These are phyloP conservation scores for Ylistrum balloti DNA, from an alignment of 1,140 invertebrate species.

Conservation along the genomic window DNA sequence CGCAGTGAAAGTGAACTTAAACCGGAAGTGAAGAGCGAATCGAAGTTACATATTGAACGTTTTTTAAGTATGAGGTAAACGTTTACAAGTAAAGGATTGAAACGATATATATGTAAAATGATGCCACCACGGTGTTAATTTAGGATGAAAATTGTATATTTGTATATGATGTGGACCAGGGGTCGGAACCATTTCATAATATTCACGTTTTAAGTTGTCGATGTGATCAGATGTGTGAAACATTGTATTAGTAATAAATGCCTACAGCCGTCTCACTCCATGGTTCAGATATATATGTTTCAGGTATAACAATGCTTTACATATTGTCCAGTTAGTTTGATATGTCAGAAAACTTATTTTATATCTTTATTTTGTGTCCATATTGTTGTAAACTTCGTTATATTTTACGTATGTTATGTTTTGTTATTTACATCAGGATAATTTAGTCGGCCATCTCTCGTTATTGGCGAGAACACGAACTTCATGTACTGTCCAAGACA, in stretches of 20 bases:
- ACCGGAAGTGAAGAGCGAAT: not conserved
- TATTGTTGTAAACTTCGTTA: not conserved
- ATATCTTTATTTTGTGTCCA: not conserved
- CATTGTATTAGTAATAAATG: too few relatives aligned
- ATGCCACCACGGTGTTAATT: too few relatives aligned
- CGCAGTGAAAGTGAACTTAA: not conserved
- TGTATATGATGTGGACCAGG: too few relatives aligned
- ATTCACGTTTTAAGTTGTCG: too few relatives aligned
- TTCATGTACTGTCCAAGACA: too few relatives aligned
- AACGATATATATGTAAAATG: too few relatives aligned
- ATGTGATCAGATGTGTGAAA: too few relatives aligned
- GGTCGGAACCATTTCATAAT: too few relatives aligned
- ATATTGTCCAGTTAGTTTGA: slow-evolving; percentile 1
- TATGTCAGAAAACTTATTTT: not conserved
- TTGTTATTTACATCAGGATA: not conserved
- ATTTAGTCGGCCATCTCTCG: not conserved
- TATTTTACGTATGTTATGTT: not conserved
- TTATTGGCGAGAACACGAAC: too few relatives aligned
- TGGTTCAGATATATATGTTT: too few relatives aligned
- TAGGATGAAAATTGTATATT: too few relatives aligned
- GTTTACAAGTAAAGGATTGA: not conserved
- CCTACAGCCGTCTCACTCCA: too few relatives aligned
- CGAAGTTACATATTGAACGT: not conserved
- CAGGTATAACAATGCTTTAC: not conserved
- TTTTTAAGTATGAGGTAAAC: slow-evolving; percentile 6